Percentiles rank a stretch among this genome's conserved stretches.
Conservation (phyloP, 37 sponge, comb jelly and placozoan species). For the Oscarella lobularis region DNA sequence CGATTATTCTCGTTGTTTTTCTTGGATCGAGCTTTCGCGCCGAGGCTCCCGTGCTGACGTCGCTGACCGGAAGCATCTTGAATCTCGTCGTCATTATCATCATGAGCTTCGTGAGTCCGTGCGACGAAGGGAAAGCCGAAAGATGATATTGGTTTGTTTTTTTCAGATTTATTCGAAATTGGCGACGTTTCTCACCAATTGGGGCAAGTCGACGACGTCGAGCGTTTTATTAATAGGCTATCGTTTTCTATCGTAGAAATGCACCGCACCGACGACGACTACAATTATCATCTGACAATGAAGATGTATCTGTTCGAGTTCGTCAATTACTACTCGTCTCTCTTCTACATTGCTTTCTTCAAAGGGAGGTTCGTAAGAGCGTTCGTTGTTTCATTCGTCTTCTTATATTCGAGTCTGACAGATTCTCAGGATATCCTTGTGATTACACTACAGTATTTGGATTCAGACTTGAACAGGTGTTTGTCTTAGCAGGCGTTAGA, state of each 20-base stretch:
- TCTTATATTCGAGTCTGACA: neutral
- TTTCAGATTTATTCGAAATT: constrained; percentile 7
- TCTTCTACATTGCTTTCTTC: constrained; percentile 74
- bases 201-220: neutral
- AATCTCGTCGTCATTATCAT: neutral
- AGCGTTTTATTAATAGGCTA: neutral
- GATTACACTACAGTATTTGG: constrained; percentile 45
- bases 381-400: neutral
- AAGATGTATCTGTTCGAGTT: constrained; percentile 23
- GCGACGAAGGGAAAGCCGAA: neutral
- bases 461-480: constrained; percentile 58
- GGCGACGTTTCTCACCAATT: neutral
- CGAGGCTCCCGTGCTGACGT: neutral
- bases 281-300: constrained; percentile 12
- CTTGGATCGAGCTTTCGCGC: neutral
- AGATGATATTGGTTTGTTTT: neutral
- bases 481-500: neutral
- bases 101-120: neutral
- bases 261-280: constrained; percentile 17
- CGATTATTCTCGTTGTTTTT: neutral
- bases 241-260: constrained; percentile 31
- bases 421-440: constrained; percentile 73
- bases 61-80: neutral
- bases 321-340: constrained; percentile 25
- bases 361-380: constrained; percentile 26